phyloP scores from a whole-genome alignment of 2,888 invertebrate genomes.

The Sinotaia quadrata region DNA sequence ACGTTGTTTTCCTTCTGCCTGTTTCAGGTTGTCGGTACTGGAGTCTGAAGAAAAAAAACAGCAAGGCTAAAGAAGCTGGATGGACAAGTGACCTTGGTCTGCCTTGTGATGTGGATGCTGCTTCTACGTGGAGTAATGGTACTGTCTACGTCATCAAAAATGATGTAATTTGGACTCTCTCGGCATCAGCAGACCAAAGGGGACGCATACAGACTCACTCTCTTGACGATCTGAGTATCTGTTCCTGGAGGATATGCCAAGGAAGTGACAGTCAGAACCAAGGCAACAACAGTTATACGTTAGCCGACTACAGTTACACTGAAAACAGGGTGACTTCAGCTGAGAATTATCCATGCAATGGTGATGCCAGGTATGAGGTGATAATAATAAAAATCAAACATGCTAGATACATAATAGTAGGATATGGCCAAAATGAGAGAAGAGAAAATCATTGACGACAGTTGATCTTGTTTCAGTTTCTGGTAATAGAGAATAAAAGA shows the following conservation, averaged over 20 bases:
- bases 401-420: too few species aligned
- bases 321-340: too few species aligned
- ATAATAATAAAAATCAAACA: too few species aligned
- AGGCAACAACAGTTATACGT: too few species aligned
- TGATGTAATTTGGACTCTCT: slow-evolving; percentile 16
- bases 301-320: too few species aligned
- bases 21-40: slow-evolving; percentile 27
- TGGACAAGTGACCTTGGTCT: slow-evolving; percentile 15
- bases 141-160: slow-evolving; percentile 22
- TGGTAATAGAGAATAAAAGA: too few species aligned
- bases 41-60: not conserved
- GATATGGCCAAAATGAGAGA: too few species aligned
- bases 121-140: slow-evolving; percentile 23
- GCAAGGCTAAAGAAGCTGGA: slow-evolving; percentile 3
- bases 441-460: too few species aligned
- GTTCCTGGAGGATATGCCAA: slow-evolving; percentile 36
- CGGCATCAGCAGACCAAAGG: not conserved
- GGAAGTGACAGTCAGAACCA: slow-evolving; percentile 7
- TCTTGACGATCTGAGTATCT: slow-evolving; percentile 30
- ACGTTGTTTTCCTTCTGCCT: too few species aligned
- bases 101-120: slow-evolving; percentile 34
- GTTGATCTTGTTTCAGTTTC: too few species aligned
- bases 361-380: slow-evolving; percentile 32
- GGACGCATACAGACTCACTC: slow-evolving; percentile 11
- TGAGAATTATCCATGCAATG: too few species aligned